These are phyloP conservation scores for Eulithis testata DNA, from an alignment of 2,888 invertebrate species.

Conservation along the genomic window DNA sequence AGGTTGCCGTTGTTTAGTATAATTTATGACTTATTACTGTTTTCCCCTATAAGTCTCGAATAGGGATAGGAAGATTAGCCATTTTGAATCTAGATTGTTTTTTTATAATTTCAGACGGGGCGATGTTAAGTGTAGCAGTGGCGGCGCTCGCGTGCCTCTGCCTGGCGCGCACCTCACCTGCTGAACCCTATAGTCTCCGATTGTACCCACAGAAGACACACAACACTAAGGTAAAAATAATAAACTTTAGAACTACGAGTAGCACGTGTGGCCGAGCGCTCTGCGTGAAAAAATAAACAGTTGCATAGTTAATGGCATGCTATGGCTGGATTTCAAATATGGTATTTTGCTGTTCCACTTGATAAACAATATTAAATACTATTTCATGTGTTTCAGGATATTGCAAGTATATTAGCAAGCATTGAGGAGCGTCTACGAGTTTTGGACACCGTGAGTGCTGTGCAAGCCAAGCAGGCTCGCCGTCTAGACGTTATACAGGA, in stretches of 20 bases:
- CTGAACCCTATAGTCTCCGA: slow-evolving; percentile 66
- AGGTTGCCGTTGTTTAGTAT: slow-evolving; percentile 40
- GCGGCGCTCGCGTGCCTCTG: slow-evolving; percentile 80
- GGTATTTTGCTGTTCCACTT: no score
- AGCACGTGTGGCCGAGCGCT: no score
- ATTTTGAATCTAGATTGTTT: not conserved
- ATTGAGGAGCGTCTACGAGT: slow-evolving; percentile 75
- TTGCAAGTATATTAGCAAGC: slow-evolving; percentile 64
- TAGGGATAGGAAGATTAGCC: no score
- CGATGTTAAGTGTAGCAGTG: slow-evolving; percentile 78
- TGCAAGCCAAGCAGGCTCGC: slow-evolving; percentile 72
- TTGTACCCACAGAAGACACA: slow-evolving; percentile 62
- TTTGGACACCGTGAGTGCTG: slow-evolving; percentile 71
- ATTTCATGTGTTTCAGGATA: slow-evolving; percentile 61
- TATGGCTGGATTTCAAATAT: no score
- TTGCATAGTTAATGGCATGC: not conserved
- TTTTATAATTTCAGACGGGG: slow-evolving; percentile 59
- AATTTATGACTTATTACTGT: slow-evolving; percentile 31
- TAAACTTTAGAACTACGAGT: not conserved
- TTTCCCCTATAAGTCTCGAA: no score
- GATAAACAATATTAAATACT: no score
- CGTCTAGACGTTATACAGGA: slow-evolving; percentile 78
- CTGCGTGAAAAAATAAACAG: not conserved
- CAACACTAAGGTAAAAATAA: slow-evolving; percentile 62
- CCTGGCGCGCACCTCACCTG: slow-evolving; percentile 77